phyloP scores from a whole-genome alignment of 2,797 vertebrate genomes.

The Micrastur ruficollis region DNA sequence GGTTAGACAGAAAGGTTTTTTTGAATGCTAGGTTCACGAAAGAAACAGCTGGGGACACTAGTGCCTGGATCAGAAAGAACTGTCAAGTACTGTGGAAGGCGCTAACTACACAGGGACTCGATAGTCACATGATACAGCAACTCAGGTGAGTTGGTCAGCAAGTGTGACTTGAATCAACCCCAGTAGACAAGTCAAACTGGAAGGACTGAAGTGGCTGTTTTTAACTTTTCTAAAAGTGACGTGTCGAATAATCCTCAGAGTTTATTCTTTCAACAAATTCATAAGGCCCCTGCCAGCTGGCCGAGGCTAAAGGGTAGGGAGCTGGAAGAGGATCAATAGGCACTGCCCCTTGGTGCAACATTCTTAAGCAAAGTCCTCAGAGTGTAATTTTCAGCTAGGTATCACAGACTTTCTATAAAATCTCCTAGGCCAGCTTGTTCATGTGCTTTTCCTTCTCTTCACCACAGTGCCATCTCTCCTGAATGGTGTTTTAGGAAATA shows the following conservation, averaged over 20 bases:
- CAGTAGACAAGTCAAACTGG: neutral
- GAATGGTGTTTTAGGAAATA: neutral
- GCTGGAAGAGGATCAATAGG: neutral
- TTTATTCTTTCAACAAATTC: neutral
- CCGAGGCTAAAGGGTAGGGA: neutral
- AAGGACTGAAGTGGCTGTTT: neutral
- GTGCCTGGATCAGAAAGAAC: neutral
- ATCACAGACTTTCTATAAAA: neutral
- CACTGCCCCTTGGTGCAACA: fast-evolving
- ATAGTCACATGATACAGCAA: neutral
- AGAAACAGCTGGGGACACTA: neutral
- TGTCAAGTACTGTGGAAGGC: neutral
- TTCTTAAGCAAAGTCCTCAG: neutral
- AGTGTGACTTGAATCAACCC: neutral
- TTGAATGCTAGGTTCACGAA: neutral
- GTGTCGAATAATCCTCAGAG: neutral
- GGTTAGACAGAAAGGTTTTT: neutral
- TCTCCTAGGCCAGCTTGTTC: neutral
- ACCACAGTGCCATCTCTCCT: neutral
- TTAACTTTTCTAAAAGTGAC: neutral
- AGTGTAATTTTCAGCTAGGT: neutral
- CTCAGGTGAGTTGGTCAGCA: neutral
- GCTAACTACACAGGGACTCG: neutral
- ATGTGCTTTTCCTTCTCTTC: neutral
- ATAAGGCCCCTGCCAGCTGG: neutral